Evolutionary conservation across 2,113 vertebrate species (phyloP), one percentile per base, ranked within the genome.

Genomic region (Phycodurus eques): DNA sequence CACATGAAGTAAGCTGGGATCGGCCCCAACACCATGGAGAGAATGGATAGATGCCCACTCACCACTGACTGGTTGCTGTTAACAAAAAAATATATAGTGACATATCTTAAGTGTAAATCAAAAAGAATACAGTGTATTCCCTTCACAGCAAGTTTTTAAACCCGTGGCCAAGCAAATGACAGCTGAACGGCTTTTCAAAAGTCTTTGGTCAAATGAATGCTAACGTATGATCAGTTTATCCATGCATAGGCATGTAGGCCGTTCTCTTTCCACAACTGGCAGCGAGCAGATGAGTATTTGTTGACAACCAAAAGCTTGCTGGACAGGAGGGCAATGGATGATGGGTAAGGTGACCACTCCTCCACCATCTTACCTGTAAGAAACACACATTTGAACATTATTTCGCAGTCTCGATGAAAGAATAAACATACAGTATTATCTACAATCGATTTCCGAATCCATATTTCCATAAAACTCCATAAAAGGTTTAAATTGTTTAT

Each of bases 181-280:
- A 6, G 35, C 35, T 39, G 35, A 39, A 39, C 35, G 6, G 35
- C 35, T 39, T 39, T 39, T 39, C 35, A 39, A 39, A 39, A 39
- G 35, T 39, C 35, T 39, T 39, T 39, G 35, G 35, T 39, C 35
- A 39, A 39, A 39, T 39, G 35, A 39, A 39, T 39, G 35, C 35
- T 6, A 39, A 39, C 35, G 35, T 39, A 39, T 39, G 35, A 53
- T 92, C 86, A 93, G 88, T 92, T 93, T 1, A 71, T 79, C 92
- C 92, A 93, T 64, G 91, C 92, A 2, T 94, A 94, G 4, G 76
- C 73, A 27, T 62, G 89, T 68, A 94, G 86, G 31, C 80, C 81
- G 15, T 84, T 88, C 12, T 88, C 22, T 79, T 85, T 74, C 93
- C 93, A 94, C 63, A 94, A 84, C 0, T 73, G 57, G 51, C 93